Conservation (phyloP, 2,113 vertebrate genomes). For the Clarias macrocephalus region DNA sequence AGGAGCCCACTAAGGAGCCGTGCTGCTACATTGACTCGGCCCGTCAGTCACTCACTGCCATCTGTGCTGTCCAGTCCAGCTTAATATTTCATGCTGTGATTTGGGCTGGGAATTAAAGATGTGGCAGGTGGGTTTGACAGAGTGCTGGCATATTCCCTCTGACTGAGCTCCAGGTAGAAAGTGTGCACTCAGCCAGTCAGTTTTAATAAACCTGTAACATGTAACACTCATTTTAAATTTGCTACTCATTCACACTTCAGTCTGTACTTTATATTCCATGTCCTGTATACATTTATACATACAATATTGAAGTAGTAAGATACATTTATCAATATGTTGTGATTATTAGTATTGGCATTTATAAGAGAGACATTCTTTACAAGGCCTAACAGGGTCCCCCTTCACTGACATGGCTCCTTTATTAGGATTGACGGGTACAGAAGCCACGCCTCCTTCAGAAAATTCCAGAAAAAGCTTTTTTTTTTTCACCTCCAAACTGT, state of each 20-base stretch:
- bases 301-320: not conserved
- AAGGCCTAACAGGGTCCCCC: not conserved
- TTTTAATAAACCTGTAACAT: conserved; percentile 4
- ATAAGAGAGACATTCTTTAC: not conserved
- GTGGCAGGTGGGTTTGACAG: conserved; percentile 55
- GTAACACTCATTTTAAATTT: not conserved
- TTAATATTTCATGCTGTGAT: conserved; percentile 72
- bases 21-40: conserved; percentile 31
- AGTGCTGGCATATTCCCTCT: conserved; percentile 56
- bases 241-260: not conserved
- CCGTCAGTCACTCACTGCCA: conserved; percentile 35
- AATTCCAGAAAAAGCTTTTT: not conserved
- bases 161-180: conserved; percentile 45
- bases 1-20: conserved; percentile 22
- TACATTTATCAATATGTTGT: not conserved
- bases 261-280: not conserved
- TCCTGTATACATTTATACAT: not conserved
- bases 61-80: conserved; percentile 16
- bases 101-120: conserved; percentile 68
- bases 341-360: not conserved
- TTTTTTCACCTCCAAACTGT: not conserved
- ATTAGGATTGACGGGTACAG: not conserved
- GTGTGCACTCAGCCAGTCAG: conserved; percentile 20
- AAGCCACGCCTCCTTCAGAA: not conserved
- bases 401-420: too few species aligned